Evolutionary conservation across 2,888 invertebrate species (phyloP), one percentile per base, ranked within the genome.

Genomic region (Parelbella ahira): DNA sequence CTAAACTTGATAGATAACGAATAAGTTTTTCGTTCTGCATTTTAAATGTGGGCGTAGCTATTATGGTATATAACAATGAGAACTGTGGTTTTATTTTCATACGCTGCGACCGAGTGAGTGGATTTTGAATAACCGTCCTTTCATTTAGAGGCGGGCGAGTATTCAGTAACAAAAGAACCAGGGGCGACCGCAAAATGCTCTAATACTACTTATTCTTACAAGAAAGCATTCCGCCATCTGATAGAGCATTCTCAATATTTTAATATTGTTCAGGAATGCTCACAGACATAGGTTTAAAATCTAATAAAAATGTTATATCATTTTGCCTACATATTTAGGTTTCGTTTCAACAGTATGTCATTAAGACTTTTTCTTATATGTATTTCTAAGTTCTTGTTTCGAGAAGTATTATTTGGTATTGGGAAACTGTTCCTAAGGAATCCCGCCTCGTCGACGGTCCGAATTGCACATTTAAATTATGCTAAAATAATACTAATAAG

Each of bases 391-490:
- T n/a, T n/a, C 28, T 30, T 7, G 30, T 38, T 38, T 29, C 8
- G 23, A 23, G n/a, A 23, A 34, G 10, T 24, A 36, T 25, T 25
- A 36, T 11, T 25, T 30, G 19, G 5, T 32, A 24, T 13, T 19
- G 30, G 27, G 12, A 25, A 19, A 12, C 6, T 20, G 6, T 37
- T 37, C 11, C 30, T n/a, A n/a, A 38, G 30, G 3, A 12, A 7
- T 37, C 27, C 8, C 36, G 36, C 32, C 7, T 25, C 15, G 1
- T 10, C 6, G 0, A 3, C 18, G 32, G 33, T 21, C 12, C 25
- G 32, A 39, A 41, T 41, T 33, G 25, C 32, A 33, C 25, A 33
- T 41, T 15, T 27, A 32, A 25, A 13, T 27, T 33, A 29, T 12
- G 24, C 25, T 27, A 20, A 9, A n/a, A n/a, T n/a, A n/a, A n/a